A percentile compares a stretch with the other conserved stretches of the same genome.
Conservation (phyloP, 2,888 invertebrate genomes). For the Tenthredo amoena region DNA sequence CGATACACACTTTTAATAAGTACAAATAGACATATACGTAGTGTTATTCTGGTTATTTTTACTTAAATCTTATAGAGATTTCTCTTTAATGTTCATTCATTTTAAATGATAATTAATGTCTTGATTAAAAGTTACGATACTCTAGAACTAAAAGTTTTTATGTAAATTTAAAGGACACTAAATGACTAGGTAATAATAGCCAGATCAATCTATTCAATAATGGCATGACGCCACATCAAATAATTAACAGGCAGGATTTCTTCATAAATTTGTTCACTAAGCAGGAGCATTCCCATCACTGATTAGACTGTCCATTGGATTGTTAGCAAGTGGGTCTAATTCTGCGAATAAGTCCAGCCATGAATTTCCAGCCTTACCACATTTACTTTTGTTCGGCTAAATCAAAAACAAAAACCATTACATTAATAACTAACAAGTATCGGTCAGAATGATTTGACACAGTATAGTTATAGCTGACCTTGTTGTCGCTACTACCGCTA, state of each 20-base stretch:
- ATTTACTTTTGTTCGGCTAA: slow-evolving; percentile 66
- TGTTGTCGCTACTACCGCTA: slow-evolving; percentile 1
- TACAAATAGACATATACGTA: slow-evolving; percentile 46
- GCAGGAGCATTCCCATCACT: slow-evolving; percentile 72
- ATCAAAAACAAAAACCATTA: slow-evolving; percentile 21
- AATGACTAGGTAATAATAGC: slow-evolving; percentile 50
- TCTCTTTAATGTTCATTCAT: background rate
- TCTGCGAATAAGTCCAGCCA: slow-evolving; percentile 97
- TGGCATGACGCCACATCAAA: slow-evolving; percentile 17
- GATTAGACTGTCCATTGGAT: slow-evolving; percentile 80
- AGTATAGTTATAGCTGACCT: background rate
- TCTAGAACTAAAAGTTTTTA: slow-evolving; percentile 29
- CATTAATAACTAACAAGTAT: background rate
- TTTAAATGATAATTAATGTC: slow-evolving; percentile 33
- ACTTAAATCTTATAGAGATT: slow-evolving; percentile 34
- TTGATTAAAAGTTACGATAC: slow-evolving; percentile 15
- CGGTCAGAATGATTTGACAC: background rate
- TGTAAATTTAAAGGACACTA: slow-evolving; percentile 22
- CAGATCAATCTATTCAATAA: slow-evolving; percentile 37
- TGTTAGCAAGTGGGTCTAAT: slow-evolving; percentile 94
- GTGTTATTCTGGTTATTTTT: slow-evolving; percentile 37
- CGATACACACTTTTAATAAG: slow-evolving; percentile 42
- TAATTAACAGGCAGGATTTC: slow-evolving; percentile 3
- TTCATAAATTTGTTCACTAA: slow-evolving; percentile 60
- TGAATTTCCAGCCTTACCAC: slow-evolving; percentile 78